A percentile compares a stretch with the other conserved stretches of the same genome.
Evolutionary conservation across 2,797 vertebrate species (phyloP).

Genomic region (Furcifer pardalis): DNA sequence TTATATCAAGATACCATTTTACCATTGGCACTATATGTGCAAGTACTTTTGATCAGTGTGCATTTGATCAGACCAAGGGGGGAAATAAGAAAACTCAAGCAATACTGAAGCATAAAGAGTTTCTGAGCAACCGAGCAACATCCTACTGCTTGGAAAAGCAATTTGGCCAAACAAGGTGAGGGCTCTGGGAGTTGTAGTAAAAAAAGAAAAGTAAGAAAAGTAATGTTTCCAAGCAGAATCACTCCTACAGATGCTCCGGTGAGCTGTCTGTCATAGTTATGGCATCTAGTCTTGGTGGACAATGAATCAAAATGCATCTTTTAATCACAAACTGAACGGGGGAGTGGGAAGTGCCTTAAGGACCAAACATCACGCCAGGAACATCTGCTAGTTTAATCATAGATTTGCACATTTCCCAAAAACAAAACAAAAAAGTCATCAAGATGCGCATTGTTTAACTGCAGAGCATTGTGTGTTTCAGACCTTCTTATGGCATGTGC

Average conservation of each 20-base stretch:
- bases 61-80: background rate
- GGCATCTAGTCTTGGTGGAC: conserved; percentile 61
- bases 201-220: no score
- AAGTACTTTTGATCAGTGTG: background rate
- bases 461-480: conserved; percentile 70
- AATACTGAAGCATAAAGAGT: background rate
- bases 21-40: no score
- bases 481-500: conserved; percentile 68
- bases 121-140: background rate
- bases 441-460: conserved; percentile 72
- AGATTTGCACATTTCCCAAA: conserved; percentile 77
- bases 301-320: conserved; percentile 71
- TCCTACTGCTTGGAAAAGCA: no score
- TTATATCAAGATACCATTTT: background rate
- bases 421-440: conserved; percentile 80
- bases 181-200: no score
- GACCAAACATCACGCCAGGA: conserved; percentile 65
- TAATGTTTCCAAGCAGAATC: no score
- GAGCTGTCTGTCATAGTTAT: conserved; percentile 53
- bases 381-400: conserved; percentile 74
- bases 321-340: conserved; percentile 76
- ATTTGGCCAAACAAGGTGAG: no score
- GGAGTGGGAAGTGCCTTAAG: conserved; percentile 61
- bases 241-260: conserved; percentile 33
- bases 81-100: background rate